A percentile compares a stretch with the other conserved stretches of the same genome.
Evolutionary conservation across 1,140 invertebrate species (phyloP).

Genomic region (Sinonovacula constricta): DNA sequence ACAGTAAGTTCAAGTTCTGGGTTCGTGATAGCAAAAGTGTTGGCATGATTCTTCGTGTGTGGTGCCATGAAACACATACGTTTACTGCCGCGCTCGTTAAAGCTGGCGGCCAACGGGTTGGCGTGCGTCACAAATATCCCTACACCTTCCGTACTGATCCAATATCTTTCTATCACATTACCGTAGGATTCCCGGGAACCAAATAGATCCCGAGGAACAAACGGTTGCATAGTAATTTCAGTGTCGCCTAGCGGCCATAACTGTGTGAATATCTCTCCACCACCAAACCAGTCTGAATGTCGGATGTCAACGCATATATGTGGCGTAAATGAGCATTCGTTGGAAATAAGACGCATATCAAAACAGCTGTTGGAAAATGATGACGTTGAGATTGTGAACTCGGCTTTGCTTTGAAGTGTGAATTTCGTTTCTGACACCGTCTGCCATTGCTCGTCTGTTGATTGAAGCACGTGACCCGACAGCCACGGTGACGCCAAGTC

Average conservation of each 20-base stretch:
- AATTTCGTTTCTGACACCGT: no score
- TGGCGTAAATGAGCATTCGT: no score
- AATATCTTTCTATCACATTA: slow-evolving; percentile 69
- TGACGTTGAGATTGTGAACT: no score
- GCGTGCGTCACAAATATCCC: slow-evolving; percentile 64
- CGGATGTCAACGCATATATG: slow-evolving; percentile 45
- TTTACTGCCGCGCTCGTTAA: slow-evolving; percentile 47
- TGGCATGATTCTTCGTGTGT: slow-evolving; percentile 65
- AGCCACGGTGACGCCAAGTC: no score
- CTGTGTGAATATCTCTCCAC: slow-evolving; percentile 76
- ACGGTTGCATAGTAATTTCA: slow-evolving; percentile 59
- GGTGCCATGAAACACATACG: slow-evolving; percentile 37
- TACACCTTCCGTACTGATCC: slow-evolving; percentile 70
- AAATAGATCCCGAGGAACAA: slow-evolving; percentile 57
- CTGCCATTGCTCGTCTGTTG: no score
- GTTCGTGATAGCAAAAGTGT: not conserved
- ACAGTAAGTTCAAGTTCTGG: slow-evolving; percentile 57
- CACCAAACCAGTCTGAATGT: slow-evolving; percentile 70
- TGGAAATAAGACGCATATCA: no score
- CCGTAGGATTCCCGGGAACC: slow-evolving; percentile 50
- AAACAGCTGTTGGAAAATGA: no score
- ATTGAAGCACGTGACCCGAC: no score
- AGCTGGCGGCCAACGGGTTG: slow-evolving; percentile 66
- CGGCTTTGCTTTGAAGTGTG: no score
- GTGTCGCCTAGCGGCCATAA: slow-evolving; percentile 78